phyloP scores from a whole-genome alignment of 2,797 vertebrate species.

The Enteromius anoplus region DNA sequence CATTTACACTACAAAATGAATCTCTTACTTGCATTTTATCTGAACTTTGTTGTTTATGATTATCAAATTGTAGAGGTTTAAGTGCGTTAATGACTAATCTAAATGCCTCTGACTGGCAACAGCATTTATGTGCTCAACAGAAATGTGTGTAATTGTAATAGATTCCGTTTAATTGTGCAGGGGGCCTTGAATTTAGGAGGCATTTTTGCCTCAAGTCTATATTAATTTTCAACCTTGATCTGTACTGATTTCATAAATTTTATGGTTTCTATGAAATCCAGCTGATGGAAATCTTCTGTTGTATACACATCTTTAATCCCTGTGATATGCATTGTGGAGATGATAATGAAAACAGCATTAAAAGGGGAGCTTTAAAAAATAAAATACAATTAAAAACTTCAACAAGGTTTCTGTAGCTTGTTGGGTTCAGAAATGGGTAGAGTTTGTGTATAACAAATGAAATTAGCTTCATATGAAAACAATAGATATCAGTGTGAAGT shows the following conservation, averaged over 20 bases:
- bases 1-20: too few species aligned
- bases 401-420: background rate
- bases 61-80: background rate
- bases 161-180: background rate
- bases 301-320: background rate
- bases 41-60: too few species aligned
- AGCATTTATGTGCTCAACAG: background rate
- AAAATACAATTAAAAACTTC: background rate
- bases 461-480: background rate
- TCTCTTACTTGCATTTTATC: too few species aligned
- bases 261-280: background rate
- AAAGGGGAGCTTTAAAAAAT: background rate
- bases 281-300: background rate
- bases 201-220: background rate
- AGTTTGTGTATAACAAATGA: background rate
- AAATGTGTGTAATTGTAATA: background rate
- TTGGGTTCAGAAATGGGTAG: background rate
- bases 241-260: background rate
- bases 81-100: background rate
- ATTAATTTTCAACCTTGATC: background rate
- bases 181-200: background rate
- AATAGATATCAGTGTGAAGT: background rate
- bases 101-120: background rate
- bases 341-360: background rate
- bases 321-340: background rate